Evolutionary conservation across 1,140 invertebrate genomes (phyloP).

Genomic region (Cardiocondyla obscurior): DNA sequence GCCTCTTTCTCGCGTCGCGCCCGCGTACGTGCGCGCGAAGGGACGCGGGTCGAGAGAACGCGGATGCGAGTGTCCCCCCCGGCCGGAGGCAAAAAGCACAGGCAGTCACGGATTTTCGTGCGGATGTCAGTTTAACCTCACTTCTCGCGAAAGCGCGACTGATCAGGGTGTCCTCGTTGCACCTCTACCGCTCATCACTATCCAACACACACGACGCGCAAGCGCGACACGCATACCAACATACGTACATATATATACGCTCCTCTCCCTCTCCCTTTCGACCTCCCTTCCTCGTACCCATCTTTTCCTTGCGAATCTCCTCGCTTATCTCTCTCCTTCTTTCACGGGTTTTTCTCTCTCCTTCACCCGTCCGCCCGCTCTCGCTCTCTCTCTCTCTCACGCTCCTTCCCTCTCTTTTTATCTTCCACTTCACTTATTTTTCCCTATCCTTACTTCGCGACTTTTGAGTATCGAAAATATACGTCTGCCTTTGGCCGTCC

Average conservation of each 20-base stretch:
- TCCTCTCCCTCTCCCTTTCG: background rate
- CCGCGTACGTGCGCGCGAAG: background rate
- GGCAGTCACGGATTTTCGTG: constrained; percentile 2
- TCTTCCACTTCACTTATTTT: background rate
- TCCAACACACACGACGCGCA: background rate
- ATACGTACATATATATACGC: background rate
- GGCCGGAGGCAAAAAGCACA: background rate
- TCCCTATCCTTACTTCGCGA: background rate
- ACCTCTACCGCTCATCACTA: constrained; percentile 1
- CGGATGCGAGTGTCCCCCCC: background rate
- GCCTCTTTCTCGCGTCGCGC: background rate
- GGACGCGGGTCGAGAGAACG: background rate
- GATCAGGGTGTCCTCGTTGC: constrained; percentile 43
- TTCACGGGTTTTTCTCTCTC: too few relatives aligned
- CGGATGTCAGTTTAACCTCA: constrained; percentile 7
- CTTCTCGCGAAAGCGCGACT: constrained; percentile 42
- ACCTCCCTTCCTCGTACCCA: background rate
- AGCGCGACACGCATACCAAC: background rate
- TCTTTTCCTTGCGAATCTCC: background rate
- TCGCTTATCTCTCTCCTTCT: background rate
- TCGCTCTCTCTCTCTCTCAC: background rate
- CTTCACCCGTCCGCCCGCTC: background rate
- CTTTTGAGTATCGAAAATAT: background rate
- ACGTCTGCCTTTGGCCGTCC: background rate
- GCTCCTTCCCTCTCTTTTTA: background rate